phyloP scores from a whole-genome alignment of 2,113 vertebrate genomes.

The Xiphophorus hellerii region DNA sequence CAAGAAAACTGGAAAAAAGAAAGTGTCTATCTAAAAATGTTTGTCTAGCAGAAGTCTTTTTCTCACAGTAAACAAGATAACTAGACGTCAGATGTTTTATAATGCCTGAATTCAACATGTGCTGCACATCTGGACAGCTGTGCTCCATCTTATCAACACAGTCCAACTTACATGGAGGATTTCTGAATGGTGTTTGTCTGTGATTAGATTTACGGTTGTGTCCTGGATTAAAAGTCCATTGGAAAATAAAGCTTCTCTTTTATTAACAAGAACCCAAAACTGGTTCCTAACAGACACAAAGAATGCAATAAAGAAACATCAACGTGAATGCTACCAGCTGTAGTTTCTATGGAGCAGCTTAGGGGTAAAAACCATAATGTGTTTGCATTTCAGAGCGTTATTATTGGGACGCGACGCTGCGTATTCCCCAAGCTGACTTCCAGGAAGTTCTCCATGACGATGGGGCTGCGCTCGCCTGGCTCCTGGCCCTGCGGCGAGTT shows the following conservation, averaged over 20 bases:
- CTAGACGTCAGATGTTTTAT: constrained; percentile 8
- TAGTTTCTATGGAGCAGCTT: constrained; percentile 11
- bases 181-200: background rate
- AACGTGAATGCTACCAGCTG: background rate
- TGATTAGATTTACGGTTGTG: background rate
- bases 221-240: background rate
- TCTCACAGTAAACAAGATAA: background rate
- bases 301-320: background rate
- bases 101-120: background rate
- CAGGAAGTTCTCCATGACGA: constrained; percentile 85
- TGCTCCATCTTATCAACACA: constrained; percentile 3
- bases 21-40: background rate
- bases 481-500: constrained; percentile 83
- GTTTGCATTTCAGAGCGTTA: constrained; percentile 79
- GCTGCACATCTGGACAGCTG: constrained; percentile 21
- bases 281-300: background rate
- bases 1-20: background rate
- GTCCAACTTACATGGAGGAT: background rate
- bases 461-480: constrained; percentile 86
- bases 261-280: background rate
- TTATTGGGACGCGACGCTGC: constrained; percentile 87
- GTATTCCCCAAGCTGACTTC: constrained; percentile 84
- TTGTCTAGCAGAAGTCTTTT: background rate
- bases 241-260: background rate
- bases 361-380: background rate